Conservation (phyloP, 2,113 vertebrate genomes). For the Dinomys branickii region DNA sequence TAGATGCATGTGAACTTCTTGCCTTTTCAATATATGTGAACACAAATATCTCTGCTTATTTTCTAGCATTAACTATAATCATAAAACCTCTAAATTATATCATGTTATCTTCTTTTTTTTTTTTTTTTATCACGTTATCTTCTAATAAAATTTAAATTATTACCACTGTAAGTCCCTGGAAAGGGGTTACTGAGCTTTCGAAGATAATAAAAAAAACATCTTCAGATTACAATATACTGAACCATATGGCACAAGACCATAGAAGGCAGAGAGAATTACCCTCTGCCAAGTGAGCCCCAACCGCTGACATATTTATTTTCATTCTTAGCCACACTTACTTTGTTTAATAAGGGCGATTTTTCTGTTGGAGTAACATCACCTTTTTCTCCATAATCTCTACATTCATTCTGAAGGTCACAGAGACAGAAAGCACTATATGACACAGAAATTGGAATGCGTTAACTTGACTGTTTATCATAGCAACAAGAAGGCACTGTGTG, state of each 20-base stretch:
- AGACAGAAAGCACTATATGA: not conserved
- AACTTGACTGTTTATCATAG: not conserved
- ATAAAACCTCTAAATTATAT: not conserved
- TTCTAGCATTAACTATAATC: not conserved
- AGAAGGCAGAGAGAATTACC: not conserved
- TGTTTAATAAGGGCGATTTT: not conserved
- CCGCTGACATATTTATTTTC: not conserved
- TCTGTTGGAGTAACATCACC: not conserved
- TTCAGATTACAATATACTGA: not conserved
- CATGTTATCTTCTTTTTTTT: no score
- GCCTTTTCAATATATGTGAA: not conserved
- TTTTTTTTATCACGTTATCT: not conserved
- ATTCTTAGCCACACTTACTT: not conserved
- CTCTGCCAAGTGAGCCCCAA: not conserved
- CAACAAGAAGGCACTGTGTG: not conserved
- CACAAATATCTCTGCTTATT: not conserved
- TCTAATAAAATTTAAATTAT: not conserved
- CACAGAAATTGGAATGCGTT: not conserved
- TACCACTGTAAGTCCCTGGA: not conserved
- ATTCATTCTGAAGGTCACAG: not conserved
- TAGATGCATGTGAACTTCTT: not conserved
- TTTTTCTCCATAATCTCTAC: not conserved
- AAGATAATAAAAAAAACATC: not conserved
- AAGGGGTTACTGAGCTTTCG: not conserved
- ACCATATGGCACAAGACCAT: not conserved